Evolutionary conservation across 2,113 vertebrate genomes (phyloP).

Genomic region (Gallinago media): DNA sequence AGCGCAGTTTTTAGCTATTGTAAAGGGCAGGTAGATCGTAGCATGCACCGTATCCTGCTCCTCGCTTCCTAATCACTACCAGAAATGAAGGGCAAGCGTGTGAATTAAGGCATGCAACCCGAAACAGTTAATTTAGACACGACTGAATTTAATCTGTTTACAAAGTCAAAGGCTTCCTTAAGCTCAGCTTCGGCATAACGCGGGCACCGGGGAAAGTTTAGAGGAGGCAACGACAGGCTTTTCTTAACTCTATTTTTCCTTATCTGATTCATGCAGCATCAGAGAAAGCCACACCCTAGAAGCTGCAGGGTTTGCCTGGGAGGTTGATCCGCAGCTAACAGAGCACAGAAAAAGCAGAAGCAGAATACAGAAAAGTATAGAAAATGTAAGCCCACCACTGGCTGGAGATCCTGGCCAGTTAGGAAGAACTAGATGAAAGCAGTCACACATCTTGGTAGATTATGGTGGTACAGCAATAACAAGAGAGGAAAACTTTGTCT

Average conservation of each 20-base stretch:
- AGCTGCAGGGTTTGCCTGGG: conserved; percentile 62
- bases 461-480: conserved; percentile 49
- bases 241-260: conserved; percentile 61
- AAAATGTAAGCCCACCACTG: conserved; percentile 89
- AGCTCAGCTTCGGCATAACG: conserved; percentile 14
- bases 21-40: neutral
- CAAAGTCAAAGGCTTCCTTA: conserved; percentile 39
- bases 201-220: conserved; percentile 36
- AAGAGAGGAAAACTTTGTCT: conserved; percentile 57
- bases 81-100: conserved; percentile 43
- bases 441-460: conserved; percentile 94
- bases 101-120: conserved; percentile 62
- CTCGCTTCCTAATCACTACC: neutral
- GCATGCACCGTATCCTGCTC: conserved; percentile 53
- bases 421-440: conserved; percentile 97
- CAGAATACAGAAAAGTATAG: conserved; percentile 73
- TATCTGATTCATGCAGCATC: conserved; percentile 74
- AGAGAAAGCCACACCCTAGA: conserved; percentile 76
- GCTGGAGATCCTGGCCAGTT: conserved; percentile 95
- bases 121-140: conserved; percentile 16
- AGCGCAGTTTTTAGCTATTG: conserved; percentile 1
- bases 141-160: conserved; percentile 16
- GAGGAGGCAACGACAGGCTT: conserved; percentile 9
- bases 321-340: conserved; percentile 54
- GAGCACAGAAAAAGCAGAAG: conserved; percentile 70